phyloP scores from a whole-genome alignment of 1,140 invertebrate genomes.

The Drosophila bifasciata region DNA sequence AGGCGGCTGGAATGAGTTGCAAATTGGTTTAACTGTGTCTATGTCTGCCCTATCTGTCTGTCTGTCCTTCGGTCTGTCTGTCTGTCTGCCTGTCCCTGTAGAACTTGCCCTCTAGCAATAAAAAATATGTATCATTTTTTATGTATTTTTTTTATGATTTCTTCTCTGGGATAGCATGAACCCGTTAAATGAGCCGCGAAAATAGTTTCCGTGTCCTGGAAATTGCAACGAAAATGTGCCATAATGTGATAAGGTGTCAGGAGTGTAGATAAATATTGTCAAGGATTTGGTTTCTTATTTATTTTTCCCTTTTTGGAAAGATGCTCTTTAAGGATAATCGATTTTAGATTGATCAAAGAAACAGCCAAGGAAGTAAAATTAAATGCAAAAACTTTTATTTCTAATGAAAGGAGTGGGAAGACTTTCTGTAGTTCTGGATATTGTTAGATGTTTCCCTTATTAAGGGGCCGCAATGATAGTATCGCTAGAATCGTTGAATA shows the following conservation, averaged over 20 bases:
- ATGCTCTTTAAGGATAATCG: neutral
- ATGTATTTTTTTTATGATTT: constrained; percentile 51
- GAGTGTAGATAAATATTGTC: constrained; percentile 40
- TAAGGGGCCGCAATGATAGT: too few species aligned
- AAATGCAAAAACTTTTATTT: too few species aligned
- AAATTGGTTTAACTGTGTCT: constrained; percentile 74
- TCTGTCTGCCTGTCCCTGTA: constrained; percentile 17
- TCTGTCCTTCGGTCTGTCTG: constrained; percentile 4
- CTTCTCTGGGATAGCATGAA: constrained; percentile 30
- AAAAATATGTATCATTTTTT: constrained; percentile 59
- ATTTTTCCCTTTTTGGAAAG: neutral
- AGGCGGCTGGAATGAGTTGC: constrained; percentile 32
- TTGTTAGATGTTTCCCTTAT: too few species aligned
- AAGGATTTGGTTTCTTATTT: constrained; percentile 13
- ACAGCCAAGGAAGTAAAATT: neutral
- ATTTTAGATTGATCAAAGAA: too few species aligned
- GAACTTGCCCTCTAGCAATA: constrained; percentile 58
- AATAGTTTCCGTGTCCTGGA: constrained; percentile 78
- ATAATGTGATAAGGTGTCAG: constrained; percentile 37
- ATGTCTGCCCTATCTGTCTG: constrained; percentile 15
- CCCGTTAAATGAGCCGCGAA: constrained; percentile 81
- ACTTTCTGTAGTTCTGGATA: too few species aligned
- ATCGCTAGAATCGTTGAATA: too few species aligned
- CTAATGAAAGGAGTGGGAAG: too few species aligned
- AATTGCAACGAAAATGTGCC: constrained; percentile 51